Base-by-base conservation (phyloP, 2,113 vertebrate genomes). In the Megaceryle torquata region DNA sequence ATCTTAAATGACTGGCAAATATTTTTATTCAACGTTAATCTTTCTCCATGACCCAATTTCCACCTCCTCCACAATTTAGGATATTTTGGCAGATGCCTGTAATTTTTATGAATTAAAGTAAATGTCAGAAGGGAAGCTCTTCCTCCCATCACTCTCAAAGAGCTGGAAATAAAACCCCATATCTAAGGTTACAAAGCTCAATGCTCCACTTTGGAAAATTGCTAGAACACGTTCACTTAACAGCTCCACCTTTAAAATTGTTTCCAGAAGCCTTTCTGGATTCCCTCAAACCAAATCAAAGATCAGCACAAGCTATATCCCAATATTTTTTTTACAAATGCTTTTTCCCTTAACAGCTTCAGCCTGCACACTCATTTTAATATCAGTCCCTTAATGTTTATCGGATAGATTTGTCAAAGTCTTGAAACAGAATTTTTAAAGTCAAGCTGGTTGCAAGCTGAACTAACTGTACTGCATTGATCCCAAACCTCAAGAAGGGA, bases 31-130 rank as follows among this genome's bases (percentile, higher is more conserved):
- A 50, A 24, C 2, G 35, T 76, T 94, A 88, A 91, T 96, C 70
- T 94, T 94, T 74, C 59, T 84, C 54, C 48, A n/a, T 89, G 92
- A 93, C 91, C 92, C 83, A 95, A 51, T 96, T 96, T 96, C 77
- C 63, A 77, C 83, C 91, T 96, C 95, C 91, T 71, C 91, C 94
- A 94, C 83, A 92, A 76, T 85, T 95, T 85, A 79, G 60, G 74
- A 28, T 96, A 92, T 93, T 94, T 93, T 94, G 81, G 83, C 83
- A 95, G 78, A 92, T 76, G 79, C 59, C 59, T 93, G 81, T 95
- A 96, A 95, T 92, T 95, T 95, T 96, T 95, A 94, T 94, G 91
- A 96, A 95, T 95, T 94, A 97, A 96, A 91, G 61, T 94, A 92
- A 96, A 84, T 95, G 86, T 91, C 92, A 96, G 16, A 88, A 93